These are phyloP conservation scores for Lutraria rhynchaena DNA, from an alignment of 1,140 invertebrate species.

Conservation along the genomic window DNA sequence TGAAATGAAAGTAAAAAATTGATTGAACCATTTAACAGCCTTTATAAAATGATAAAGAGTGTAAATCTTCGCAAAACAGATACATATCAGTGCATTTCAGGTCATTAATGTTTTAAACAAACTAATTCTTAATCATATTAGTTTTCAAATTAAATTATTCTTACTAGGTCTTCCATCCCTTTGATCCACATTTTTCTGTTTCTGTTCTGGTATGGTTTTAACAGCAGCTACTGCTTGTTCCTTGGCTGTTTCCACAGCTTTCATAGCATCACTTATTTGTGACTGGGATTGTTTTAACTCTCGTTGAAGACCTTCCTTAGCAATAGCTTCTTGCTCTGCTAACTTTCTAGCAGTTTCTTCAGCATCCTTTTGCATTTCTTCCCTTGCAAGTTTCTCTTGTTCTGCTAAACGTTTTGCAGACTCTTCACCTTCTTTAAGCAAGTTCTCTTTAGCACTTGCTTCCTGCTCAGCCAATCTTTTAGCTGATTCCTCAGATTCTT, in stretches of 20 bases:
- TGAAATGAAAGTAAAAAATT: no score
- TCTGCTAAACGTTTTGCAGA: conserved; percentile 45
- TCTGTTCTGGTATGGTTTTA: conserved; percentile 1
- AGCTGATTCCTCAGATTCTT: conserved; percentile 49
- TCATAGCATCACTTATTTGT: conserved; percentile 26
- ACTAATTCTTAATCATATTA: no score
- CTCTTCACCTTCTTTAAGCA: conserved; percentile 50
- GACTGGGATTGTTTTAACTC: conserved; percentile 21
- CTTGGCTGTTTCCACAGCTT: conserved; percentile 25
- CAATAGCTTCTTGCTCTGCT: conserved; percentile 44
- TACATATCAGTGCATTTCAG: no score
- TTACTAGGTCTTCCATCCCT: conserved; percentile 32
- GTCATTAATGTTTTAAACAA: no score
- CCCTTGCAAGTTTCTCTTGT: conserved; percentile 41
- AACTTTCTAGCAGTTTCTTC: conserved; percentile 27
- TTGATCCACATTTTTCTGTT: conserved; percentile 24
- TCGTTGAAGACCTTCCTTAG: conserved; percentile 38
- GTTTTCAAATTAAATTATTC: background rate
- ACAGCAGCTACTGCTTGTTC: conserved; percentile 3
- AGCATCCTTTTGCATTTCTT: conserved; percentile 44
- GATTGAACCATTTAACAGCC: no score
- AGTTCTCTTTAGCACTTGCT: conserved; percentile 39
- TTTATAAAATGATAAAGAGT: no score
- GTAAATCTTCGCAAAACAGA: no score
- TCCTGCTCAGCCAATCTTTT: conserved; percentile 53